Conservation (phyloP, 2,113 vertebrate species). For the Sminthopsis crassicaudata region DNA sequence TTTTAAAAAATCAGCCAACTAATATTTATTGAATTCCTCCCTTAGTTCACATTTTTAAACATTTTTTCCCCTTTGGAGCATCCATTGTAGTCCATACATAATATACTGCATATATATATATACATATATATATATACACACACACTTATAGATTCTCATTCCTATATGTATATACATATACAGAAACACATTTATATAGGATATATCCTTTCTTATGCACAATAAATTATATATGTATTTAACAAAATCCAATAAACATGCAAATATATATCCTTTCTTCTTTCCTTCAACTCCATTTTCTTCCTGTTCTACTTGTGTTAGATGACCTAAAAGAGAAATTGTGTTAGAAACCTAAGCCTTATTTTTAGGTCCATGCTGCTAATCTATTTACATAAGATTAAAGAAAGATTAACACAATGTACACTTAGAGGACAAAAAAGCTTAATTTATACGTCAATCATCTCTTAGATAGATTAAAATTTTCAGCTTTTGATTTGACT, state of each 20-base stretch:
- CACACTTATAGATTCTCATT: not conserved
- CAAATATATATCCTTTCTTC: not conserved
- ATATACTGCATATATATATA: not conserved
- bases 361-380: conserved; percentile 61
- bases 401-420: conserved; percentile 78
- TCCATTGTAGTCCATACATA: not conserved
- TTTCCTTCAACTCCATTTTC: not conserved
- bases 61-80: not conserved
- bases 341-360: conserved; percentile 46
- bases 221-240: not conserved
- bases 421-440: conserved; percentile 80
- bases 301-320: not conserved
- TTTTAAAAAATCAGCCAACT: not conserved
- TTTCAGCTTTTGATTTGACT: not conserved
- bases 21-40: not conserved
- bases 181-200: not conserved
- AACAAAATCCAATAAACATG: not conserved
- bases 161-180: not conserved
- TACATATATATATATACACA: not conserved
- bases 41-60: not conserved
- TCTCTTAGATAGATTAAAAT: not conserved
- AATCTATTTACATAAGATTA: conserved; percentile 79
- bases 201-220: not conserved
- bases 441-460: not conserved
- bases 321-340: not conserved